phyloP scores from a whole-genome alignment of 2,888 invertebrate genomes.

The Pseudeuparius sepicola region DNA sequence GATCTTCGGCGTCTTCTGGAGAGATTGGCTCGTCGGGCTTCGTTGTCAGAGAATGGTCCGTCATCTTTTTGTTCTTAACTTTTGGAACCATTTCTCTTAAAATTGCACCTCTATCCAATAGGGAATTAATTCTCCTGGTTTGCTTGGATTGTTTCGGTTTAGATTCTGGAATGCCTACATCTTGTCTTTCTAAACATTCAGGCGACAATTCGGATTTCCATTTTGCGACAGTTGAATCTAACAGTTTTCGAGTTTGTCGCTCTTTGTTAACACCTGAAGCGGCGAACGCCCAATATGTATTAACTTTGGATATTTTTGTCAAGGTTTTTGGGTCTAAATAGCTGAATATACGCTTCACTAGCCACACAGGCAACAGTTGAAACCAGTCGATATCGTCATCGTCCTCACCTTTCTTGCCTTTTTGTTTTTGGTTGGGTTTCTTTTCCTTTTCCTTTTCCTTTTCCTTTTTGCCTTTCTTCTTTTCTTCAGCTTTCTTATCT shows the following conservation, averaged over 20 bases:
- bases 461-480: conserved; percentile 13
- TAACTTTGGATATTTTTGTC: conserved; percentile 24
- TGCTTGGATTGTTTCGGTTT: too few relatives aligned
- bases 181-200: conserved; percentile 13
- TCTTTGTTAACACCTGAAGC: conserved; percentile 25
- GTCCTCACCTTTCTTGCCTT: conserved; percentile 9
- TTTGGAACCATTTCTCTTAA: conserved; percentile 18
- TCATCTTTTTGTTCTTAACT: conserved; percentile 12
- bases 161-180: background rate
- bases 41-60: conserved; percentile 13
- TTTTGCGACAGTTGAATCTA: conserved; percentile 22
- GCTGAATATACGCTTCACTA: conserved; percentile 27
- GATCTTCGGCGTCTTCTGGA: background rate
- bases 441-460: conserved; percentile 8
- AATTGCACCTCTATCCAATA: conserved; percentile 18
- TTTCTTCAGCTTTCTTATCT: conserved; percentile 11
- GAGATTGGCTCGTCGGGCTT: conserved; percentile 7
- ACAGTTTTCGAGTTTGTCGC: conserved; percentile 19
- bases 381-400: conserved; percentile 21
- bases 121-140: too few relatives aligned
- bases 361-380: conserved; percentile 28
- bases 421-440: conserved; percentile 7
- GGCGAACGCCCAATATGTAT: conserved; percentile 25
- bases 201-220: conserved; percentile 15
- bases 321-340: conserved; percentile 25